phyloP scores from a whole-genome alignment of 2,797 vertebrate genomes.

The Cuculus canorus region DNA sequence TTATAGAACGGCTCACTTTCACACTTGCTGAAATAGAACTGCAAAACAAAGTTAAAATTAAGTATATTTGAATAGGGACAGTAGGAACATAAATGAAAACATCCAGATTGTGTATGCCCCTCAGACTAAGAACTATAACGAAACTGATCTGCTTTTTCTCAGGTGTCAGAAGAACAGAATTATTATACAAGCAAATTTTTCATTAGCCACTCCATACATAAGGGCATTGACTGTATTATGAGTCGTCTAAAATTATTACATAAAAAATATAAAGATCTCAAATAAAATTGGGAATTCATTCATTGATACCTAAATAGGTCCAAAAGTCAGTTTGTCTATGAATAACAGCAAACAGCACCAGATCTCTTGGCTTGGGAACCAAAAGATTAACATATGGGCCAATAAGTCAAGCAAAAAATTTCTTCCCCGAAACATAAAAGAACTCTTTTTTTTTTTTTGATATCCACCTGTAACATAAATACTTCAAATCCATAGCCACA shows the following conservation, averaged over 20 bases:
- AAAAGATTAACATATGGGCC: not conserved
- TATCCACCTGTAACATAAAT: not conserved
- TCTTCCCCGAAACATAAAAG: not conserved
- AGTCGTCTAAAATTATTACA: not conserved
- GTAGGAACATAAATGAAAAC: not conserved
- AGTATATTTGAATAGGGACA: not conserved
- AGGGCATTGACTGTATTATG: not conserved
- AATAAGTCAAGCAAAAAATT: not conserved
- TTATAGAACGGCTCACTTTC: not conserved
- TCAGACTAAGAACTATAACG: not conserved
- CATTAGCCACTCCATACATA: fast-evolving
- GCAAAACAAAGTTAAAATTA: not conserved
- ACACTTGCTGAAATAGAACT: not conserved
- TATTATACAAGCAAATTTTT: not conserved
- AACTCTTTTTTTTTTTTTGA: not conserved
- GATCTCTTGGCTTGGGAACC: not conserved
- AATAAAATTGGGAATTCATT: not conserved
- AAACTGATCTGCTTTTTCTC: not conserved
- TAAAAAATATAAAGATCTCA: not conserved
- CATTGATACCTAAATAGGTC: not conserved
- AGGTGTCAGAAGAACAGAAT: not conserved
- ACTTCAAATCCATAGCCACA: not conserved
- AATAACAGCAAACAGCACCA: not conserved
- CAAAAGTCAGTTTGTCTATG: not conserved
- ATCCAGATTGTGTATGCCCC: not conserved